Conservation (phyloP, 2,113 vertebrate genomes). For the Lamprotornis superbus region DNA sequence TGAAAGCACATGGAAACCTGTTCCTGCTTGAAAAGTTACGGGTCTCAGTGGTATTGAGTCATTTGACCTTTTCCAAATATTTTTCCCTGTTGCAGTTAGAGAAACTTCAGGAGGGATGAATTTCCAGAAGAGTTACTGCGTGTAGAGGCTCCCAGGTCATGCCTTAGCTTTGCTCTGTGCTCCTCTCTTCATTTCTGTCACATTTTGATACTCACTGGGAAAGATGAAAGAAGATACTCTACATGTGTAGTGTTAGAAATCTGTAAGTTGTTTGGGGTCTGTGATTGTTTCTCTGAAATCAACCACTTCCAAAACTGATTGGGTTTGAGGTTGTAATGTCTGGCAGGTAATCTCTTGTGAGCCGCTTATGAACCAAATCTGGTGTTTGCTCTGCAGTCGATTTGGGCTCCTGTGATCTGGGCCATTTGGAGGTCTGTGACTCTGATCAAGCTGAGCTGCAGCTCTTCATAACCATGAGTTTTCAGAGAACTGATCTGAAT, state of each 20-base stretch:
- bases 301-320: neutral
- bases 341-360: neutral
- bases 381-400: neutral
- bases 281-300: neutral
- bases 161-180: neutral
- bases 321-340: neutral
- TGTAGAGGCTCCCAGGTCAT: neutral
- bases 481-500: neutral
- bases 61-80: slow-evolving; percentile 60
- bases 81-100: slow-evolving; percentile 32
- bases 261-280: neutral
- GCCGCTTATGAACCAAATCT: neutral
- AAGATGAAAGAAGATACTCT: neutral
- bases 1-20: slow-evolving; percentile 48
- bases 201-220: neutral
- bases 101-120: neutral
- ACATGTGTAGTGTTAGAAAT: neutral
- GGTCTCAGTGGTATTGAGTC: slow-evolving; percentile 37
- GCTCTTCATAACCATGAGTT: neutral
- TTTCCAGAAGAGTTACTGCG: neutral
- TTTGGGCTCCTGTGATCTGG: neutral
- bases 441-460: slow-evolving; percentile 15
- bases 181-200: neutral
- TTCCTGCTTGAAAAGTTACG: slow-evolving; percentile 42
- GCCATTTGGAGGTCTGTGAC: neutral